Base-by-base conservation (phyloP, 2,113 vertebrate species). In the Boulengerochromis microlepis region DNA sequence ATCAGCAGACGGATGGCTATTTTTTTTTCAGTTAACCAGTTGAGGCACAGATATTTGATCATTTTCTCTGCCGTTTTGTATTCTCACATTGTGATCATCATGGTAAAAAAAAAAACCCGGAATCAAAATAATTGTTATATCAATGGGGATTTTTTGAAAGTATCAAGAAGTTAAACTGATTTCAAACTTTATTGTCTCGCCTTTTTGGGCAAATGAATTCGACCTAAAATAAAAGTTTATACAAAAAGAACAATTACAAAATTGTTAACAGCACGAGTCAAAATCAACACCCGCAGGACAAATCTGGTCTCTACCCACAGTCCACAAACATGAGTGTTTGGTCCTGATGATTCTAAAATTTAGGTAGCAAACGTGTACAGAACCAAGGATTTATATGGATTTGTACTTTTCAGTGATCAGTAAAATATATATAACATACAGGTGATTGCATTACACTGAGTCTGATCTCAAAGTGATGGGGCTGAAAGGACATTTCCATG, bases 1-100 rank as follows among this genome's bases (percentile, higher is more conserved):
- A 22, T 76, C 42, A 50, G 18, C 26, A 78, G 1, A 78, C 0
- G 6, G 5, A 78, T 50, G 71, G 24, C 0, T 74, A 9, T 26
- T 45, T 18, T 38, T 38, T 71, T 10, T 10, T 2, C 38, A 31
- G 56, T 59, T 59, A 31, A 31, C 15, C 26, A 59, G 56, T 16
- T 31, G 26, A 31, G 3, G 35, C 12, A 40, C n/a, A 45, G 6
- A 18, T 38, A 40, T 47, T 18, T 47, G 69, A 74, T 74, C 4
- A 29, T 19, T 29, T 76, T 47, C 5, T 74, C 40, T 74, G 22
- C 1, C 1, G 5, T 45, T 16, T 45, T 42, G 15, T 45, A 74
- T 45, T 74, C 40, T 45, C 40, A 74, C 40, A 7, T 74, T 24
- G 22, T 26, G 13, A 26, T 24, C n/a, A 45, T 16, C 12, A 13